Conservation (phyloP, 92 coral and sea anemone genomes). For the Epizoanthus rinbou region DNA sequence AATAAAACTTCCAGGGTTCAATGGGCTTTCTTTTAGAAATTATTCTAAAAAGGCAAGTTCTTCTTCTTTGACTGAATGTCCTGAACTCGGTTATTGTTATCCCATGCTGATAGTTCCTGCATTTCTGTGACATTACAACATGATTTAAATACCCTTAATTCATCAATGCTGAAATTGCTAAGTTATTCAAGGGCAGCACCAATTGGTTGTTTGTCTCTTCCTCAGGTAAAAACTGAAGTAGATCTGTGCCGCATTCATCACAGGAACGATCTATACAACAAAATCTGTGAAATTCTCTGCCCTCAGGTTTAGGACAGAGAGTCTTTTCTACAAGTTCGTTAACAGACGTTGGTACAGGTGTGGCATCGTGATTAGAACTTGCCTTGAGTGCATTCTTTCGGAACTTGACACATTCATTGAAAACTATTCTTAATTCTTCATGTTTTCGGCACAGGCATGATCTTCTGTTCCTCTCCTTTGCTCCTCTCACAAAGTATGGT, state of each 20-base stretch:
- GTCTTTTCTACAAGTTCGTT: slow-evolving; percentile 43
- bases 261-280: slow-evolving; percentile 45
- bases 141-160: too few species aligned
- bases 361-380: slow-evolving; percentile 5
- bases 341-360: slow-evolving; percentile 32
- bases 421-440: slow-evolving; percentile 50
- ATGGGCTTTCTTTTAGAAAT: too few species aligned
- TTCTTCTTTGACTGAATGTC: too few species aligned
- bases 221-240: slow-evolving; percentile 32
- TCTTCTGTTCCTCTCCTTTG: slow-evolving; percentile 49
- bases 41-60: too few species aligned
- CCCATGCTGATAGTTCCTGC: too few species aligned
- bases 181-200: too few species aligned
- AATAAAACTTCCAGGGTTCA: too few species aligned
- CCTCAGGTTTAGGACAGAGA: slow-evolving; percentile 53
- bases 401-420: slow-evolving; percentile 53
- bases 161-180: too few species aligned
- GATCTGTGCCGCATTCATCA: slow-evolving; percentile 49
- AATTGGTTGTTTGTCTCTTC: too few species aligned
- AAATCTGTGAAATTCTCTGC: slow-evolving; percentile 42
- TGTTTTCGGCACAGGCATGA: slow-evolving; percentile 55
- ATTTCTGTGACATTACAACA: too few species aligned
- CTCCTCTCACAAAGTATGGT: slow-evolving; percentile 53
- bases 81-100: too few species aligned
- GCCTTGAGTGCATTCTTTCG: slow-evolving; percentile 28